Evolutionary conservation across 2,797 vertebrate species (phyloP).

Genomic region (Enteromius treurensis): DNA sequence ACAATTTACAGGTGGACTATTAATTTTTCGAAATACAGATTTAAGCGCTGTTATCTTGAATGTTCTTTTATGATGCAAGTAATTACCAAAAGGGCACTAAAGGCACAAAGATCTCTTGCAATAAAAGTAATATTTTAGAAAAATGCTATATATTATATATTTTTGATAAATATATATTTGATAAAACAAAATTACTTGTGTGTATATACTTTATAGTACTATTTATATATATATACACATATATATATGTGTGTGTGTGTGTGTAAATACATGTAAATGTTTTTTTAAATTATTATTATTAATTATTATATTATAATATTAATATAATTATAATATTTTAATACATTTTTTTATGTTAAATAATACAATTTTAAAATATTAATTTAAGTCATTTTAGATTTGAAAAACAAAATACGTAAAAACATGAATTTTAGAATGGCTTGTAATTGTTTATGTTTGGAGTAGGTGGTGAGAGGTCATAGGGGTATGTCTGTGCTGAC

Average conservation of each 20-base stretch:
- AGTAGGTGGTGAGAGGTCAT: not conserved
- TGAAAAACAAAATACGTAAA: not conserved
- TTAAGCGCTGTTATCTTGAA: not conserved
- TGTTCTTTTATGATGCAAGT: not conserved
- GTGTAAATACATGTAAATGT: no score
- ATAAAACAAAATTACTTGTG: no score
- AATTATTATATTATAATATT: no score
- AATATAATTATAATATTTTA: no score
- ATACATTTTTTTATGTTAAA: not conserved
- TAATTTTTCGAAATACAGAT: not conserved
- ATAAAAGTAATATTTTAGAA: not conserved
- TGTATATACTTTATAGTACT: no score
- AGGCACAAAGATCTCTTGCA: not conserved
- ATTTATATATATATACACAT: no score
- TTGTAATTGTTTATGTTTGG: not conserved
- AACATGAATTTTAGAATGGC: not conserved
- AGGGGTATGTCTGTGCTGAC: constrained; percentile 12
- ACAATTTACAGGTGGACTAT: not conserved
- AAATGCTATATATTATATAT: not conserved
- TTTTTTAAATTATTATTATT: no score
- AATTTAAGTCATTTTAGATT: not conserved
- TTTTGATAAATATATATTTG: not conserved
- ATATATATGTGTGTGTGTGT: no score
- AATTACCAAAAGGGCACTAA: not conserved
- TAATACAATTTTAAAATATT: not conserved